These are phyloP conservation scores for Morelia viridis DNA, from an alignment of 2,797 vertebrate genomes.

Conservation along the genomic window DNA sequence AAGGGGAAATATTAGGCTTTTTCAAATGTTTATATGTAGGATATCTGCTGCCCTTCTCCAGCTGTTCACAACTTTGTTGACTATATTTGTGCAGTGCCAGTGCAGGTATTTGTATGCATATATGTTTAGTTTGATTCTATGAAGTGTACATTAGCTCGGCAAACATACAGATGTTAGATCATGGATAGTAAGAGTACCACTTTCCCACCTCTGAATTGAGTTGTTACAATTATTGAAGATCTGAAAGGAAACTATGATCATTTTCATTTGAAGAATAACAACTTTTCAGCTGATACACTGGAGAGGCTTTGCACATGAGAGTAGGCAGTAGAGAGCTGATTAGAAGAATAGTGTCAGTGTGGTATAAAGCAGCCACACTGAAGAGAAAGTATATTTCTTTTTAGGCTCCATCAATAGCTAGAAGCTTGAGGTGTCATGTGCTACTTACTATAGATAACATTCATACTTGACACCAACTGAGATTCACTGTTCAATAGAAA, in stretches of 20 bases:
- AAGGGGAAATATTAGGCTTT: background rate
- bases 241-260: background rate
- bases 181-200: background rate
- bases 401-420: background rate
- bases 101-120: no score
- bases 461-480: no score
- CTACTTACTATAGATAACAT: background rate
- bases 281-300: background rate
- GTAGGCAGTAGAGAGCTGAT: background rate
- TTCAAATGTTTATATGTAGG: background rate
- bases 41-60: background rate
- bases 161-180: background rate
- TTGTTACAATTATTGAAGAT: background rate
- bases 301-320: background rate
- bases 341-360: background rate
- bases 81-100: no score
- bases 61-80: background rate
- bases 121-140: no score
- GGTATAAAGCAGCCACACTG: background rate
- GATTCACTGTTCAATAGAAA: background rate
- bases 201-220: background rate
- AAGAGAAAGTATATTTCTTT: background rate
- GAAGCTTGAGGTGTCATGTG: no score
- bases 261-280: background rate
- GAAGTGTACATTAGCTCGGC: background rate